phyloP scores from a whole-genome alignment of 2,797 vertebrate species.

The Varecia variegata region DNA sequence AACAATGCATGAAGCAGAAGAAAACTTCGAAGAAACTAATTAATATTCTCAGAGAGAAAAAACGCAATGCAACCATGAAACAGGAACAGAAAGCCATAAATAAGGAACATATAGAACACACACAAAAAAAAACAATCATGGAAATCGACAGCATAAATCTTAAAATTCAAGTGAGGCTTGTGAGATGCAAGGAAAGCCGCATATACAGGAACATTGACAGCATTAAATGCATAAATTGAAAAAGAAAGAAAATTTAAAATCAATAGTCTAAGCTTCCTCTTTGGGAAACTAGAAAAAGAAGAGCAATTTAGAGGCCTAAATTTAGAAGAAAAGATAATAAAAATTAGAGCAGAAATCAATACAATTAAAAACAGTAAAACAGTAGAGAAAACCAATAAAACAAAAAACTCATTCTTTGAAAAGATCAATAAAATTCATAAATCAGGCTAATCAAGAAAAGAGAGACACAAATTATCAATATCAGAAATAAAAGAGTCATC shows the following conservation, averaged over 20 bases:
- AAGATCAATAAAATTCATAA: not conserved
- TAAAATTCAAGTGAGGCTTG: not conserved
- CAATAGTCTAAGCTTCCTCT: not conserved
- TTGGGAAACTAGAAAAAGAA: not conserved
- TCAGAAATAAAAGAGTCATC: not conserved
- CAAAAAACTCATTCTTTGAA: not conserved
- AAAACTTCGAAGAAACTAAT: not conserved
- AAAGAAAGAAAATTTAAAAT: slow-evolving; percentile 30
- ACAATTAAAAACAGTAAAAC: not conserved
- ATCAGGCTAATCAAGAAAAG: not conserved
- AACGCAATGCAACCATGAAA: not conserved
- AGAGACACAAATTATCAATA: not conserved
- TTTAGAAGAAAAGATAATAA: not conserved
- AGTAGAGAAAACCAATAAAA: not conserved
- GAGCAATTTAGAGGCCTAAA: not conserved
- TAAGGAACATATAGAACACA: not conserved
- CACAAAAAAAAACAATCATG: not conserved
- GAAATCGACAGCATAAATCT: not conserved
- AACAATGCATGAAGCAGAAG: not conserved
- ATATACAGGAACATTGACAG: not conserved
- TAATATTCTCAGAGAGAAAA: not conserved
- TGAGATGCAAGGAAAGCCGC: not conserved
- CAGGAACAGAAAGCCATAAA: not conserved
- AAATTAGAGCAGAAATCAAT: not conserved
- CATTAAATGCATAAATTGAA: not conserved